phyloP scores from a whole-genome alignment of 2,797 vertebrate species.

The Enteromius trimaculatus region DNA sequence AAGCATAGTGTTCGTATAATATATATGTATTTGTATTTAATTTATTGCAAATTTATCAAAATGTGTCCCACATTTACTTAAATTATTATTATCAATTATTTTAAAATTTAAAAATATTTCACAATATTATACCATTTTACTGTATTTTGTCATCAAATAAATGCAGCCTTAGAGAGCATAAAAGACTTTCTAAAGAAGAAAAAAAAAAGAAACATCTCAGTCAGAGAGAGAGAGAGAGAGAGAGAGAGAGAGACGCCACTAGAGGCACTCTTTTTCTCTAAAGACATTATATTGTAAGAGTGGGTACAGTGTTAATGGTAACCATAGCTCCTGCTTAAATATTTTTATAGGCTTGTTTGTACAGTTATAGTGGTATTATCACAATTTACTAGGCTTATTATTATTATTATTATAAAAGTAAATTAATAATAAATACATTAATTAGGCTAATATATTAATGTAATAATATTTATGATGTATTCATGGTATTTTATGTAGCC shows the following conservation, averaged over 20 bases:
- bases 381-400: neutral
- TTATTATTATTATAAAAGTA: neutral
- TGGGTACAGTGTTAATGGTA: neutral
- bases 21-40: neutral
- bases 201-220: too few relatives aligned
- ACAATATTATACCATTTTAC: neutral
- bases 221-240: neutral
- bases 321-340: neutral
- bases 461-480: neutral
- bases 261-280: conserved; percentile 50
- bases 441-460: neutral
- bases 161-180: neutral
- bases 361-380: neutral
- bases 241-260: conserved; percentile 33
- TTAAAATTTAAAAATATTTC: neutral
- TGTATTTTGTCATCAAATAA: neutral
- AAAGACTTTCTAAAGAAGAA: too few relatives aligned
- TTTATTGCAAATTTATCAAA: neutral
- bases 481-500: neutral
- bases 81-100: neutral
- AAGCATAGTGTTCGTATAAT: neutral
- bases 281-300: neutral
- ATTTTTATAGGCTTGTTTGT: neutral
- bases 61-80: neutral
- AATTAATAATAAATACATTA: too few relatives aligned